phyloP scores from a whole-genome alignment of 2,113 vertebrate species.

The Bolborhynchus lineola region DNA sequence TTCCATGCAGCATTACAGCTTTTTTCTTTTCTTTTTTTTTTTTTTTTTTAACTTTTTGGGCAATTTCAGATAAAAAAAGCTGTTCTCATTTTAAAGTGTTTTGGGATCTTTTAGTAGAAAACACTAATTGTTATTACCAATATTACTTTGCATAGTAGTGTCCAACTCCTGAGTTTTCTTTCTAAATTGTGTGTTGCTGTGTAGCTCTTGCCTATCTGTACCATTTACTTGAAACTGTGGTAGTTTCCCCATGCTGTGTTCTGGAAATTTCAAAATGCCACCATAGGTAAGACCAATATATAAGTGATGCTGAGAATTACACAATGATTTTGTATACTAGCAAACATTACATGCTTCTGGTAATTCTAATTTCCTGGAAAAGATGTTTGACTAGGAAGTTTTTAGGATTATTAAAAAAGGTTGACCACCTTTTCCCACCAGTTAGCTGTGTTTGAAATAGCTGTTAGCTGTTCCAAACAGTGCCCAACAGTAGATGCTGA shows the following conservation, averaged over 20 bases:
- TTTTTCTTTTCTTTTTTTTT: background rate
- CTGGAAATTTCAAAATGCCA: background rate
- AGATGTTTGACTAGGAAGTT: background rate
- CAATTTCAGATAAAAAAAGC: background rate
- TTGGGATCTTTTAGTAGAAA: background rate
- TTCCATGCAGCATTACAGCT: background rate
- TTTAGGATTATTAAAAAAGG: background rate
- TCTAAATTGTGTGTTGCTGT: background rate
- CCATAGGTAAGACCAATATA: background rate
- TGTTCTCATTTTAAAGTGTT: background rate
- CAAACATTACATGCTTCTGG: background rate
- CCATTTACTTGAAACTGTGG: background rate
- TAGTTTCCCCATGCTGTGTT: background rate
- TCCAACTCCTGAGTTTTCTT: background rate
- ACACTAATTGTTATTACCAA: background rate
- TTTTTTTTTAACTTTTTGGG: too few species aligned
- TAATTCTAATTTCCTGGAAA: background rate
- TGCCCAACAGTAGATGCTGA: background rate
- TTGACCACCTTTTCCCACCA: background rate
- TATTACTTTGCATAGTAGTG: background rate
- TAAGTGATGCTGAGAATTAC: background rate
- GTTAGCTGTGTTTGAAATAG: background rate
- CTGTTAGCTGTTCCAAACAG: background rate
- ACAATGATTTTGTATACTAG: background rate
- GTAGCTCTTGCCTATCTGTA: background rate